Evolutionary conservation across 1,140 invertebrate species (phyloP).

Genomic region (Magallana gigas): DNA sequence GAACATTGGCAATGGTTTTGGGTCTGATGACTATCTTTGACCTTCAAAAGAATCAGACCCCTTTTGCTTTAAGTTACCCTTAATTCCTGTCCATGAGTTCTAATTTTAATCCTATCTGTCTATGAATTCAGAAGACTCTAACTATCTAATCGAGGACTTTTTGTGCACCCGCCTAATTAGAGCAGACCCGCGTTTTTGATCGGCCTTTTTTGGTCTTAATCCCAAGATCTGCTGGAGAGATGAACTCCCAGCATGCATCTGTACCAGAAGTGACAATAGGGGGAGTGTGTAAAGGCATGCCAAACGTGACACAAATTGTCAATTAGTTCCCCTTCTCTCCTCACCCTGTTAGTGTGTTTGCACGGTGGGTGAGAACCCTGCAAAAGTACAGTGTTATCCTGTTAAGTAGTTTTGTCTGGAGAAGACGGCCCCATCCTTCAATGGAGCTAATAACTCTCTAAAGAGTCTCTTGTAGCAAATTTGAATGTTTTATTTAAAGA

Average conservation of each 20-base stretch:
- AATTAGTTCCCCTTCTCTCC: neutral
- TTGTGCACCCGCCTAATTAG: neutral
- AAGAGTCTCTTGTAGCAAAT: neutral
- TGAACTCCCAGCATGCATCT: constrained; percentile 28
- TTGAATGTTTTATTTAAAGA: neutral
- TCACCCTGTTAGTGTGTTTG: constrained; percentile 14
- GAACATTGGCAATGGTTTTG: too few relatives aligned
- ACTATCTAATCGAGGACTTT: neutral
- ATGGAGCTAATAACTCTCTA: constrained; percentile 6
- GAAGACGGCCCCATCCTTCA: constrained; percentile 3
- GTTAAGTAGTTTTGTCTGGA: constrained; percentile 1
- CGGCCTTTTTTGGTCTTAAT: neutral
- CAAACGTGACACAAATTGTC: constrained; percentile 27
- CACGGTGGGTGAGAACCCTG: neutral
- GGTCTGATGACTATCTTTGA: neutral
- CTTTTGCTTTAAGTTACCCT: neutral
- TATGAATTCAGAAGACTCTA: neutral
- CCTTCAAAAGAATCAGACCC: neutral
- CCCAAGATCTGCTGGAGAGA: neutral
- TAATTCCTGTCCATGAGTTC: neutral
- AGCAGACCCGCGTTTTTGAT: neutral
- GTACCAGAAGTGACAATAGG: neutral
- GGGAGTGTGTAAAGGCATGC: constrained; percentile 1
- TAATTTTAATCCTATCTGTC: neutral
- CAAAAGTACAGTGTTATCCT: constrained; percentile 12